These are phyloP conservation scores for Drosophila nebulosa DNA, from an alignment of 1,140 invertebrate genomes.

Conservation along the genomic window DNA sequence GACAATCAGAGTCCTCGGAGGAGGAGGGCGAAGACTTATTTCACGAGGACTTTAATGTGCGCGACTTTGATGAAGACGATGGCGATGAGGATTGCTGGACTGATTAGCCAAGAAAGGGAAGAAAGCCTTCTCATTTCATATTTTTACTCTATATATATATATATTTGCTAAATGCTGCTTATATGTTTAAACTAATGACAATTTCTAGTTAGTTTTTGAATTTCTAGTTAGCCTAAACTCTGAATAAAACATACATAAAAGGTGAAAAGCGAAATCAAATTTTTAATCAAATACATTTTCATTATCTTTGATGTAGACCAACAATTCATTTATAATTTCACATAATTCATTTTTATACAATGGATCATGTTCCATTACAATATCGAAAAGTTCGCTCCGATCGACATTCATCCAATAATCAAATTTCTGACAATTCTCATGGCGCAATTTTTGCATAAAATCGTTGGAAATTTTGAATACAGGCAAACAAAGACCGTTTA, in stretches of 20 bases:
- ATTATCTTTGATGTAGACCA: conserved; percentile 33
- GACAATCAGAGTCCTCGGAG: conserved; percentile 79
- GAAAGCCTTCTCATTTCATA: neutral
- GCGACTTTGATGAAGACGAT: conserved; percentile 64
- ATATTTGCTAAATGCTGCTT: conserved; percentile 33
- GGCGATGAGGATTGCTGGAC: conserved; percentile 74
- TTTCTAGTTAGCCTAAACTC: conserved; percentile 37
- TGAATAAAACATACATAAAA: conserved; percentile 21
- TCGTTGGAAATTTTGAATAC: conserved; percentile 24
- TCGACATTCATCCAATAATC: conserved; percentile 45
- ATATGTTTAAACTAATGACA: neutral
- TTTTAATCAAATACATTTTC: conserved; percentile 9
- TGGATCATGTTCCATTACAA: conserved; percentile 19
- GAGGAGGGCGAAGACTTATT: conserved; percentile 76
- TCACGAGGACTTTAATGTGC: conserved; percentile 76
- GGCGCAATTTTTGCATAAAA: conserved; percentile 9
- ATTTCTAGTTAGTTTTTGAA: conserved; percentile 43
- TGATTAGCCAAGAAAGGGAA: conserved; percentile 40
- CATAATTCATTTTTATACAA: conserved; percentile 23
- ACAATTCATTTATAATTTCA: conserved; percentile 25
- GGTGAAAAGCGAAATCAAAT: neutral
- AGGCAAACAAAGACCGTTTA: conserved; percentile 27
- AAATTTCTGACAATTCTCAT: conserved; percentile 20
- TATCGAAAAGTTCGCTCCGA: conserved; percentile 26
- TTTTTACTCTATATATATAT: conserved; percentile 17